Evolutionary conservation across 2,113 vertebrate genomes (phyloP).

Genomic region (Ascaphus truei): DNA sequence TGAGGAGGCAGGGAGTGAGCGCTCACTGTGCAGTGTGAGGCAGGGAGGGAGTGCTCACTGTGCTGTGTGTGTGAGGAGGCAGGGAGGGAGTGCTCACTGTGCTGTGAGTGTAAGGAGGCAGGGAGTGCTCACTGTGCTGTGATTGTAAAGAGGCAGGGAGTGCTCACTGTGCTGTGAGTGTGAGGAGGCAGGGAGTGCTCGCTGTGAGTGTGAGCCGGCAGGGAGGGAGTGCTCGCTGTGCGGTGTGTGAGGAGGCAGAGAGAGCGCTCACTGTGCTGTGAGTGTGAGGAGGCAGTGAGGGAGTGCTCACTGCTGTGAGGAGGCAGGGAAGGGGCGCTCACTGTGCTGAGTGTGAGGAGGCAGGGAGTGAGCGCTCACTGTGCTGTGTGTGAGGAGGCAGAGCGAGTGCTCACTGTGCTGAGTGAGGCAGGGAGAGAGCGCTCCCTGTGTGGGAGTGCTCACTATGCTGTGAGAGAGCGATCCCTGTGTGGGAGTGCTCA

Average conservation of each 20-base stretch:
- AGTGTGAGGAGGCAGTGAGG: too few species aligned
- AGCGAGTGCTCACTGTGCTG: not conserved
- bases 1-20: too few species aligned
- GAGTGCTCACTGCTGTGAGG: too few species aligned
- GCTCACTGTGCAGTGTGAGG: not conserved
- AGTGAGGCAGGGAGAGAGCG: not conserved
- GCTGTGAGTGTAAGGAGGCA: not conserved
- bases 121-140: not conserved
- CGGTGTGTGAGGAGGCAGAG: too few species aligned
- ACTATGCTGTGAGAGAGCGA: not conserved
- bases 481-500: not conserved
- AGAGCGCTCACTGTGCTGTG: too few species aligned
- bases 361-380: not conserved
- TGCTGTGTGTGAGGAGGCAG: not conserved
- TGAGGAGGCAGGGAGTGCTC: too few species aligned
- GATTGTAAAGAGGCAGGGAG: not conserved
- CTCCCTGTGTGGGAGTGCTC: not conserved
- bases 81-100: not conserved
- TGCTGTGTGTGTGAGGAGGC: not conserved
- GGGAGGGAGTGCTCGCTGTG: too few species aligned
- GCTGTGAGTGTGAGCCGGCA: too few species aligned
- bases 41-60: not conserved
- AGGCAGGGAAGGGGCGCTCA: conserved; percentile 60
- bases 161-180: not conserved
- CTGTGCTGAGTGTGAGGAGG: not conserved